phyloP scores from a whole-genome alignment of 2,888 invertebrate species.

The Coecobrya sp. region DNA sequence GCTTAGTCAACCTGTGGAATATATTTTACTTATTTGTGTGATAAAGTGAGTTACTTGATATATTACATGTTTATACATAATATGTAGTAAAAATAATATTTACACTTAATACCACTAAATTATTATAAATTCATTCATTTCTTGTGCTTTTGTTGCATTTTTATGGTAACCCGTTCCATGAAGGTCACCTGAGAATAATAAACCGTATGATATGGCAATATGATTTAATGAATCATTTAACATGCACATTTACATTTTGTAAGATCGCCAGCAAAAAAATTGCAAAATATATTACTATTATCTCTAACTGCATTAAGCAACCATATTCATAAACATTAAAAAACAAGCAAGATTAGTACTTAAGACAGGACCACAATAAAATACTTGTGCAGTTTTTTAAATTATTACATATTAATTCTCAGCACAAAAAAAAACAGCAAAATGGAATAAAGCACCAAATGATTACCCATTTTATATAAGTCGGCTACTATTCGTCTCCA shows the following conservation, averaged over 20 bases:
- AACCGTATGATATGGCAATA: neutral
- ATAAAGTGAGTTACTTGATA: neutral
- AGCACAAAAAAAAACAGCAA: neutral
- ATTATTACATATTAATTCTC: neutral
- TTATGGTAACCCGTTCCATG: slow-evolving; percentile 15
- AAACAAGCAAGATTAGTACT: neutral
- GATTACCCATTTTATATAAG: neutral
- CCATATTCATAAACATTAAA: no score
- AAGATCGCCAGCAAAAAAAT: neutral
- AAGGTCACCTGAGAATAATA: neutral
- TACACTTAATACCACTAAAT: neutral
- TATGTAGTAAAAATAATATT: neutral
- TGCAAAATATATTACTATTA: no score
- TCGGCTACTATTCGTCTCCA: neutral
- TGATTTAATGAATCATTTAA: neutral
- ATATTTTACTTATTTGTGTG: neutral
- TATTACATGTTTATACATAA: neutral
- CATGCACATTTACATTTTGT: slow-evolving; percentile 1
- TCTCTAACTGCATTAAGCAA: no score
- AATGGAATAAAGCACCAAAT: neutral
- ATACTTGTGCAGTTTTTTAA: neutral
- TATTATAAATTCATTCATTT: neutral
- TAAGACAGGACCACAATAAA: neutral
- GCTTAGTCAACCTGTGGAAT: neutral
- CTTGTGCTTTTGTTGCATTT: slow-evolving; percentile 39